These are phyloP conservation scores for Ammodytes dubius DNA, from an alignment of 2,113 vertebrate genomes.

Conservation along the genomic window DNA sequence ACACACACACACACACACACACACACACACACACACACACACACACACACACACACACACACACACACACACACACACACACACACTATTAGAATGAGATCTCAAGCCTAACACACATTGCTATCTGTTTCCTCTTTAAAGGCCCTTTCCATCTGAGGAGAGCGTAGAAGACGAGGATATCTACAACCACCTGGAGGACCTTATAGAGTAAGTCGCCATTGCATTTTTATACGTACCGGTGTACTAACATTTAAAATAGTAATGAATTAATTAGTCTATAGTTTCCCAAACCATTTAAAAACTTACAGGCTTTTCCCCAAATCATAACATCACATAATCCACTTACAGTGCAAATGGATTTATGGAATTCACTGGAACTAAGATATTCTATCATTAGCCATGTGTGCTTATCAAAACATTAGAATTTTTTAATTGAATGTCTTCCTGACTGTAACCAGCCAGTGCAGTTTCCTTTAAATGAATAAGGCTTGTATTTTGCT, in stretches of 20 bases:
- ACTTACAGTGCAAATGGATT: background rate
- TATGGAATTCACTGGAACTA: slow-evolving; percentile 1
- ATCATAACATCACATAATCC: background rate
- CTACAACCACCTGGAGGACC: slow-evolving; percentile 96
- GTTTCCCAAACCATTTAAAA: background rate
- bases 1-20: too few relatives aligned
- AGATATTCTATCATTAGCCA: background rate
- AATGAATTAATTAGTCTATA: background rate
- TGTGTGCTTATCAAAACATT: background rate
- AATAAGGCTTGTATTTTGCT: background rate
- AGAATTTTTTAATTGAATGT: background rate
- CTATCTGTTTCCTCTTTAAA: slow-evolving; percentile 60
- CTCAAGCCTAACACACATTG: background rate
- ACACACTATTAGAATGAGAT: background rate
- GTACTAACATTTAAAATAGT: background rate
- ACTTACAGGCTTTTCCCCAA: background rate
- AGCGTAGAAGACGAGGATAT: slow-evolving; percentile 93
- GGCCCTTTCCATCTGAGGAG: slow-evolving; percentile 95
- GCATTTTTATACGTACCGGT: background rate
- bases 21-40: too few relatives aligned
- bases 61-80: too few relatives aligned
- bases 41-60: too few relatives aligned
- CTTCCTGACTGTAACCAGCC: background rate
- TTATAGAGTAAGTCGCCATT: slow-evolving; percentile 91
- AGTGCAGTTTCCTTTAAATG: background rate